Percentiles rank a stretch among this genome's conserved stretches.
Evolutionary conservation across 2,888 invertebrate species (phyloP).

Genomic region (Prosopocoilus inquinatus): DNA sequence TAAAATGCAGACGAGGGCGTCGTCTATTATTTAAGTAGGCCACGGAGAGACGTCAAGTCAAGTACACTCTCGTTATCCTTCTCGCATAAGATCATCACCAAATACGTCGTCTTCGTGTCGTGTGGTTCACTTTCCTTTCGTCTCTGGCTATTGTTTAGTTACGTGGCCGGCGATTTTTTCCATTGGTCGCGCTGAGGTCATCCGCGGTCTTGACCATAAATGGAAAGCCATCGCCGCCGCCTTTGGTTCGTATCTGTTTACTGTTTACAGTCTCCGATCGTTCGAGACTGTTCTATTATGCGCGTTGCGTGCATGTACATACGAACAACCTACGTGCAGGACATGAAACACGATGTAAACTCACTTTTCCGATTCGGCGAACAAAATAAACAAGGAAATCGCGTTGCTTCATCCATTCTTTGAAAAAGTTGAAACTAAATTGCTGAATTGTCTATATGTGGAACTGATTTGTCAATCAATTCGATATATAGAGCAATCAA

Average conservation of each 20-base stretch:
- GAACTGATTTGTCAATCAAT: too few species aligned
- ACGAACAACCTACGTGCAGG: slow-evolving; percentile 3
- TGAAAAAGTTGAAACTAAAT: too few species aligned
- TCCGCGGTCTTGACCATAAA: slow-evolving; percentile 10
- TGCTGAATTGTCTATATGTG: too few species aligned
- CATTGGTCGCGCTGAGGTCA: slow-evolving; percentile 10
- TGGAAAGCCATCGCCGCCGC: slow-evolving; percentile 1
- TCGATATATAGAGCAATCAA: too few species aligned
- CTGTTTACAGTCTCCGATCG: neutral
- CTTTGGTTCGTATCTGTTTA: neutral
- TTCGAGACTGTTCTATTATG: neutral
- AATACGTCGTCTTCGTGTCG: slow-evolving; percentile 7
- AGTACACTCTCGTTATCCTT: neutral
- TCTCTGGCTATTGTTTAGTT: neutral
- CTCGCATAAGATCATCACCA: slow-evolving; percentile 13
- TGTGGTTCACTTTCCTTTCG: neutral
- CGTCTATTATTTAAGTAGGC: neutral
- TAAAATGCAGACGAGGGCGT: too few species aligned
- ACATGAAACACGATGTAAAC: neutral
- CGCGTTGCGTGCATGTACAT: slow-evolving; percentile 6
- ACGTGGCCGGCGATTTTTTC: slow-evolving; percentile 1
- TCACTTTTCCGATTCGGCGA: too few species aligned
- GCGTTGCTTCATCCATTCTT: too few species aligned
- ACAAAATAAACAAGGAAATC: too few species aligned
- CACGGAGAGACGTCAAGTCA: neutral